A percentile compares a stretch with the other conserved stretches of the same genome.
phyloP scores from a whole-genome alignment of 2,888 invertebrate species.

The Beris morrisii region DNA sequence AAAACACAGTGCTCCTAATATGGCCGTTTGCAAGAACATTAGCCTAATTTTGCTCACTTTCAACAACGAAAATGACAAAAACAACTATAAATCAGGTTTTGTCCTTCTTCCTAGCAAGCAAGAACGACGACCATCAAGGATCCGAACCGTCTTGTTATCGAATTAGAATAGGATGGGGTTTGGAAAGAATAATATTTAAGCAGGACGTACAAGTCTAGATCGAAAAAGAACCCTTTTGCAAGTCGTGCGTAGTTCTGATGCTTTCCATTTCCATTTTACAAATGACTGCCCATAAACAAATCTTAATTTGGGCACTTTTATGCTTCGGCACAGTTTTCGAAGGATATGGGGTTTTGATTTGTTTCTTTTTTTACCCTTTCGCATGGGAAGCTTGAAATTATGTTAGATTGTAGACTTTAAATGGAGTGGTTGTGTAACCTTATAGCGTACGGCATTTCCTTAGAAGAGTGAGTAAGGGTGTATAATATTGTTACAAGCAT shows the following conservation, averaged over 20 bases:
- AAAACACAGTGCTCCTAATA: constrained; percentile 7
- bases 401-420: too few species aligned
- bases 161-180: too few species aligned
- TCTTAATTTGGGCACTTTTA: constrained; percentile 30
- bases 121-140: too few species aligned
- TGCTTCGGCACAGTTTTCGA: constrained; percentile 16
- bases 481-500: too few species aligned
- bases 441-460: too few species aligned
- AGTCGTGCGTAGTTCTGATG: constrained; percentile 28
- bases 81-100: constrained; percentile 31
- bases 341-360: constrained; percentile 1
- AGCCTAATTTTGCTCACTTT: constrained; percentile 30
- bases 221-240: constrained; percentile 25
- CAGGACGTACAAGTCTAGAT: background rate
- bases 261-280: constrained; percentile 29
- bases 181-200: too few species aligned
- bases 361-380: too few species aligned
- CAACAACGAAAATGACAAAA: constrained; percentile 10
- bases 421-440: too few species aligned
- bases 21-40: constrained; percentile 27
- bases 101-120: too few species aligned
- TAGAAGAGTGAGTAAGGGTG: too few species aligned
- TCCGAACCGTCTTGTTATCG: too few species aligned
- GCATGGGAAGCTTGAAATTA: too few species aligned
- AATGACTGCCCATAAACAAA: constrained; percentile 29